phyloP scores from a whole-genome alignment of 2,113 vertebrate genomes.

The Tragelaphus scriptus region DNA sequence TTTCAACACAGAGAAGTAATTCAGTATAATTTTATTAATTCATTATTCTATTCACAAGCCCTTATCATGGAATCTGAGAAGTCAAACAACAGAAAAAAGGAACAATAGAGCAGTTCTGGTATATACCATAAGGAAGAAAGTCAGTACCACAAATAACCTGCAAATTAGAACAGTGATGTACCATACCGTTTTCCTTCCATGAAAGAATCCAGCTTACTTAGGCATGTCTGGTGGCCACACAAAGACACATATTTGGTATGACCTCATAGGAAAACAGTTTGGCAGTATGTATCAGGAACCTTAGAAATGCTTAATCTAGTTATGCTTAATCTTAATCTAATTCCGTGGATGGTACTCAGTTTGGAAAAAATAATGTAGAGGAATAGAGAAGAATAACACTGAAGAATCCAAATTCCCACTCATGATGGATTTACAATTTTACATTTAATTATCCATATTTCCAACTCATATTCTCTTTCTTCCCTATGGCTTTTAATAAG shows the following conservation, averaged over 20 bases:
- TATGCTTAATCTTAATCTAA: not conserved
- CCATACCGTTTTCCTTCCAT: not conserved
- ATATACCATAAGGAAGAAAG: not conserved
- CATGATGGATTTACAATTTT: not conserved
- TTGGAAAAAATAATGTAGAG: not conserved
- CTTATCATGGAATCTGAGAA: not conserved
- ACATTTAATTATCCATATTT: not conserved
- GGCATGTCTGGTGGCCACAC: not conserved
- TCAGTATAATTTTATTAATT: not conserved
- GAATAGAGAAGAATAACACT: not conserved
- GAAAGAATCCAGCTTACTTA: not conserved
- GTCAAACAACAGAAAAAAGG: not conserved
- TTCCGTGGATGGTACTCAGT: not conserved
- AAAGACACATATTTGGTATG: not conserved
- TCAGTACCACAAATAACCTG: not conserved
- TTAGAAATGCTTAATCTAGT: not conserved
- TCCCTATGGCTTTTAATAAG: not conserved
- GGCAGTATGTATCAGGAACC: not conserved
- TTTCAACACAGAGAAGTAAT: not conserved
- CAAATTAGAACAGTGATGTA: not conserved
- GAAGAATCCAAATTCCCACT: not conserved
- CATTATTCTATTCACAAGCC: not conserved
- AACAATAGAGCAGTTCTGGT: not conserved
- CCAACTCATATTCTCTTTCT: not conserved
- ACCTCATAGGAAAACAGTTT: not conserved